phyloP scores from a whole-genome alignment of 2,797 vertebrate species.

The Cirrhinus molitorella region DNA sequence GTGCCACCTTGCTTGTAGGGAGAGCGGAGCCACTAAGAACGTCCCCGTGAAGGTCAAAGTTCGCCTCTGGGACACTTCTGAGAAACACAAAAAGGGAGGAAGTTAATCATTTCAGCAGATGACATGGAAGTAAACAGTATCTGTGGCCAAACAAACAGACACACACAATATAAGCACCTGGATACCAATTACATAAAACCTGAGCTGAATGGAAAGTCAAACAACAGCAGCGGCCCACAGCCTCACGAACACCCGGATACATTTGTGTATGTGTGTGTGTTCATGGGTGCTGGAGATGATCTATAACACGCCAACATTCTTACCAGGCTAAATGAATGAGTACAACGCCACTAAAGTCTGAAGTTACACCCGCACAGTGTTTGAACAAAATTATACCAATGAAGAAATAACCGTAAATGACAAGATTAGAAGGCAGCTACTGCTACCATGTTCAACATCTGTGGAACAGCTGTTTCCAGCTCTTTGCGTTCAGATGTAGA shows the following conservation, averaged over 20 bases:
- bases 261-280: neutral
- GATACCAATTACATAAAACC: constrained; percentile 19
- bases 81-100: neutral
- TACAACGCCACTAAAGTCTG: constrained; percentile 12
- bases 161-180: constrained; percentile 7
- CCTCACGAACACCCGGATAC: neutral
- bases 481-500: neutral
- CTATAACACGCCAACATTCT: constrained; percentile 2
- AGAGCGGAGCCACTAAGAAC: constrained; percentile 87
- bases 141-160: constrained; percentile 17
- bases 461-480: constrained; percentile 20
- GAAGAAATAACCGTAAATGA: neutral
- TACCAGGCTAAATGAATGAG: constrained; percentile 49
- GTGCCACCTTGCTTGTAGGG: constrained; percentile 91
- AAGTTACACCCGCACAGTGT: constrained; percentile 31
- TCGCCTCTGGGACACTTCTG: constrained; percentile 91
- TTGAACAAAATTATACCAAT: constrained; percentile 31
- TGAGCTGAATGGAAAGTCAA: constrained; percentile 28
- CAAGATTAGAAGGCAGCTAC: constrained; percentile 1
- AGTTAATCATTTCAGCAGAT: neutral
- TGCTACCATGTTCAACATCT: constrained; percentile 19
- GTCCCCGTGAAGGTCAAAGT: constrained; percentile 95
- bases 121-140: neutral
- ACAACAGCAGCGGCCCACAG: constrained; percentile 5
- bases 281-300: neutral